Evolutionary conservation across 2,888 invertebrate genomes (phyloP), one percentile per base, ranked within the genome.

Genomic region (Erebia aethiops): DNA sequence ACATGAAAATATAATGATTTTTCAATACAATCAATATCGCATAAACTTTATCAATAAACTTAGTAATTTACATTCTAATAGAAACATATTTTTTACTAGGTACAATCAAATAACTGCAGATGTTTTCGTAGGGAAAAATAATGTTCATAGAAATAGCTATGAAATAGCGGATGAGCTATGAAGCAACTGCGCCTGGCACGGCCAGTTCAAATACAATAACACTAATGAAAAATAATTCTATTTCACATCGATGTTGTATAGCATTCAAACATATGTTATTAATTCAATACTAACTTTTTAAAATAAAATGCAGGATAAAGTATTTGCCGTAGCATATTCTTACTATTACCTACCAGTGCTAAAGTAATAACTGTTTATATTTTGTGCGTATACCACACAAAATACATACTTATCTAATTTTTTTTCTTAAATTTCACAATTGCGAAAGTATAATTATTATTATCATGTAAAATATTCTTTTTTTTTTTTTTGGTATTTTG

Each of bases 121-220:
- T 52, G 16, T 49, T 35, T 35, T 35, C 5, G 13, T 46, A 46
- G 3, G 13, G 46, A 46, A 46, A 46, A 13, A 46, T 46, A 46
- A 11, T 46, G 46, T 46, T 46, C 11, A 13, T 56, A 57, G 13
- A 58, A 26, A 26, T 58, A 58, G 57, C 14, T 58, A 58, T 26
- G 26, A 26, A 57, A 26, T 14, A 58, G 57, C 57, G 57, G 57
- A 57, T 57, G 57, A 57, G 57, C 13, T 35, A 58, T 58, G 57
- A n/a, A 35, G 35, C 57, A 35, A 58, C 5, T 57, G 57, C 26
- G 57, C 16, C 11, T 13, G 26, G 26, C 13, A 57, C 26, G 13
- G 14, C 26, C 7, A 57, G 1, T 57, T 57, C 57, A 57, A 26
- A 13, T 57, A 57, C 4, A 57, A 18, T 21, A 26, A 21, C 9